phyloP scores from a whole-genome alignment of 1,140 invertebrate species.

The Rhynchophorus ferrugineus region DNA sequence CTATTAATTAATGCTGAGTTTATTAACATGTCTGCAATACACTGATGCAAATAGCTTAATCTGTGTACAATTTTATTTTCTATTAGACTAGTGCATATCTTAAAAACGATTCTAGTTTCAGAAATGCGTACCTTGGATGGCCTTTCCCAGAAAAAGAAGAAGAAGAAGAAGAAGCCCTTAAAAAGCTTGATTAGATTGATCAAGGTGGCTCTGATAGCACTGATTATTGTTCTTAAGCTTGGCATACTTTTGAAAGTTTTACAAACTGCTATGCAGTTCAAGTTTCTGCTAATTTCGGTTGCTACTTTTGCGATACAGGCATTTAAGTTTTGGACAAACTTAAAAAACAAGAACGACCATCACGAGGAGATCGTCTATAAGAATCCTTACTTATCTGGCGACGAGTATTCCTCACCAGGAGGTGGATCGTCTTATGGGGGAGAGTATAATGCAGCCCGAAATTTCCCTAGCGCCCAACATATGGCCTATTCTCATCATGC shows the following conservation, averaged over 20 bases:
- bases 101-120: constrained; percentile 23
- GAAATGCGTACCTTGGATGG: no score
- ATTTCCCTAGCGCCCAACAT: not conserved
- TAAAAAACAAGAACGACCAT: constrained; percentile 47
- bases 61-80: not conserved
- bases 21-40: no score
- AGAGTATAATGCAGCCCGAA: constrained; percentile 13
- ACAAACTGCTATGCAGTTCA: constrained; percentile 62
- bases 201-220: constrained; percentile 56
- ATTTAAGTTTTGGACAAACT: constrained; percentile 60
- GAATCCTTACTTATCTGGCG: constrained; percentile 50
- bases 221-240: constrained; percentile 61
- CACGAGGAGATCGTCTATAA: constrained; percentile 73
- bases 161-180: constrained; percentile 59
- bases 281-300: constrained; percentile 65
- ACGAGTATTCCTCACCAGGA: constrained; percentile 12
- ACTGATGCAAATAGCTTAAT: no score
- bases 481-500: constrained; percentile 12
- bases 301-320: constrained; percentile 58
- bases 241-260: constrained; percentile 59
- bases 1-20: no score
- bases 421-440: constrained; percentile 8
- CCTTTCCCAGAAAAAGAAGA: constrained; percentile 39
- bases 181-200: constrained; percentile 49
- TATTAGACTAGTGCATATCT: not conserved